These are phyloP conservation scores for Callaeas wilsoni DNA, from an alignment of 2,113 vertebrate genomes.

Conservation along the genomic window DNA sequence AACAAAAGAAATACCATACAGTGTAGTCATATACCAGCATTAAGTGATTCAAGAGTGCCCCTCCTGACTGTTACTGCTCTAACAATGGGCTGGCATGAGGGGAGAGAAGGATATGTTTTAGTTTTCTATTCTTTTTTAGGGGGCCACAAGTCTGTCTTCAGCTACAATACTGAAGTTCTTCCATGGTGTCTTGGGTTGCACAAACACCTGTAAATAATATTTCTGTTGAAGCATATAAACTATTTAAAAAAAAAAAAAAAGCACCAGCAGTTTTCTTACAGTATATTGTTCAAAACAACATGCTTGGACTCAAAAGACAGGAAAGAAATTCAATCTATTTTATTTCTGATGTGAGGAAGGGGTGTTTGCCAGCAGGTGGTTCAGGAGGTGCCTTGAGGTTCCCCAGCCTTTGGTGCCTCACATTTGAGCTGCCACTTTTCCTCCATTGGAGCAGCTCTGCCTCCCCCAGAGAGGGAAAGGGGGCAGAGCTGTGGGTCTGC, in stretches of 20 bases:
- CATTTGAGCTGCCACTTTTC: not conserved
- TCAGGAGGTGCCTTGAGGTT: not conserved
- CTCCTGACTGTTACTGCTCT: not conserved
- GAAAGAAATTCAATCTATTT: not conserved
- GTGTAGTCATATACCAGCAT: conserved; percentile 16
- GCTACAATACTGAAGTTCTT: not conserved
- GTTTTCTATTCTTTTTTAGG: not conserved
- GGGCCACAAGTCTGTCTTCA: not conserved
- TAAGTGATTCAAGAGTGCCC: conserved; percentile 30
- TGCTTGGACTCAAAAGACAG: not conserved
- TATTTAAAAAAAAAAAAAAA: not conserved
- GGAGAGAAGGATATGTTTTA: not conserved
- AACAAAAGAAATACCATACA: conserved; percentile 58
- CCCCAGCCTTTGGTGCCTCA: not conserved
- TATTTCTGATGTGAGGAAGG: not conserved
- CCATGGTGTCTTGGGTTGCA: not conserved
- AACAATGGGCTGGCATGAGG: conserved; percentile 17
- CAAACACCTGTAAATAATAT: not conserved
- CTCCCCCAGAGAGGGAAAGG: not conserved
- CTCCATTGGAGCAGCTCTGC: not conserved
- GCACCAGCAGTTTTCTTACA: not conserved
- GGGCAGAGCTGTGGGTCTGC: not conserved
- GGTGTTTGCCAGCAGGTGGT: not conserved
- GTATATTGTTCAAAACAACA: not conserved
- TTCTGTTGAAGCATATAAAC: not conserved